A percentile compares a stretch with the other conserved stretches of the same genome.
Evolutionary conservation across 2,797 vertebrate species (phyloP).

Genomic region (Erithacus rubecula): DNA sequence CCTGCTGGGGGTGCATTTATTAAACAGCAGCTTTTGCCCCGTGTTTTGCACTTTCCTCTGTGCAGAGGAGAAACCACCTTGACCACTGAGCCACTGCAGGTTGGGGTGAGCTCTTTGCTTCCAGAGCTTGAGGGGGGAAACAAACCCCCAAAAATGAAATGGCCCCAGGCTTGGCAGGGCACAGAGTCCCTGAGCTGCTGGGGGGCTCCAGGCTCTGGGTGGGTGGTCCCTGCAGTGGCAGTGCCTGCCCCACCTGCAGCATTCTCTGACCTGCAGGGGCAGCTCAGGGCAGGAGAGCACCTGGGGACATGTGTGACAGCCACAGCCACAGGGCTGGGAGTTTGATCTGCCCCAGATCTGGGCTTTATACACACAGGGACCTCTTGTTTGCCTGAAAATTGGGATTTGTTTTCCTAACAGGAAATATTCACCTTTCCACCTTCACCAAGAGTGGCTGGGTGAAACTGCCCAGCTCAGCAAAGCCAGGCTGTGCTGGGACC

Average conservation of each 20-base stretch:
- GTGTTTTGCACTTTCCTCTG: background rate
- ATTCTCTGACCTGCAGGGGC: rapidly evolving
- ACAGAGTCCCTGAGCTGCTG: rapidly evolving
- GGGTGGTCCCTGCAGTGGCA: rapidly evolving
- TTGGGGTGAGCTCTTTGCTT: background rate
- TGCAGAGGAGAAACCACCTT: background rate
- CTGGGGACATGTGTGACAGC: background rate
- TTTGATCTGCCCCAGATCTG: background rate
- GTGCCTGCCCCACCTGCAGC: rapidly evolving
- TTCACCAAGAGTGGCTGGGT: rapidly evolving
- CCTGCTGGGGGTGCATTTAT: background rate
- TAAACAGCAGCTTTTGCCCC: rapidly evolving
- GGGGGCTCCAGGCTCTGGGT: background rate
- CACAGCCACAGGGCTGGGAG: rapidly evolving
- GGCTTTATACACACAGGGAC: rapidly evolving
- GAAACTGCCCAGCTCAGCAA: background rate
- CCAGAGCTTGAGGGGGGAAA: background rate
- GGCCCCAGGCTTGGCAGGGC: background rate
- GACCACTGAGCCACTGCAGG: rapidly evolving
- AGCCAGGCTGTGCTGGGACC: background rate
- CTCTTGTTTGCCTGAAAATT: background rate
- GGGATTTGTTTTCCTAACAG: background rate
- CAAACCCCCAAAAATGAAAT: background rate
- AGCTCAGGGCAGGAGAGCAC: background rate
- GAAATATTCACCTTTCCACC: background rate